Base-by-base conservation (phyloP, 2,797 vertebrate genomes). In the Zonotrichia albicollis region DNA sequence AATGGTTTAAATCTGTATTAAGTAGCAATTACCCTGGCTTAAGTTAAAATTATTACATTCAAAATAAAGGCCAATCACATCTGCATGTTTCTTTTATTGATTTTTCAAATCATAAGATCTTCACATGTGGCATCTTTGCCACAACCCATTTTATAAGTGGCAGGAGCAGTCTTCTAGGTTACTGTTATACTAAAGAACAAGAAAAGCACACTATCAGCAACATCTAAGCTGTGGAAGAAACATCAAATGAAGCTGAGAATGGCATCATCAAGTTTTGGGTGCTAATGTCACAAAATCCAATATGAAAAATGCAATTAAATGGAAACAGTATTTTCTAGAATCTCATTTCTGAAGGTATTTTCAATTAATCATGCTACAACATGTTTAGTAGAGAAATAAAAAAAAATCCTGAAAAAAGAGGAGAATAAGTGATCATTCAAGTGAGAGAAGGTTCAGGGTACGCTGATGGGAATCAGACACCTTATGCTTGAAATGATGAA, bases 11-110 rank as follows among this genome's bases (percentile, higher is more conserved):
- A 64, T 81, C 36, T 51, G 53, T 68, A 74, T 94, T 93, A 93
- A 79, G 54, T 57, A 87, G 43, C 36, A 95, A 77, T 95, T 94
- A 77, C 11, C n/a, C 34, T 50, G 32, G 9, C 29, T 95, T 79
- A 74, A 64, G 51, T 76, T 89, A 74, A 95, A 95, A 84, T 77
- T 90, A 51, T 62, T 95, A 7, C n/a, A 22, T 84, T 88, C 40
- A 81, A 60, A 86, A 64, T 88, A 86, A 6, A 68, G 32, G 26
- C 29, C 82, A 51, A 78, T 82, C 50, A 91, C 54, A 82, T 21
- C 34, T 86, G 25, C 57, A 32, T 7, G 3, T 50, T 77, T 72
- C 12, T 78, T 82, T 54, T 45, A 82, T 29, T 80, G 82, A 92
- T 92, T 91, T 93, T 89, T 74, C 4, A 13, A 87, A 87, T 88